Base-by-base conservation (phyloP, 1,140 invertebrate species). In the Chrysoperla carnea region DNA sequence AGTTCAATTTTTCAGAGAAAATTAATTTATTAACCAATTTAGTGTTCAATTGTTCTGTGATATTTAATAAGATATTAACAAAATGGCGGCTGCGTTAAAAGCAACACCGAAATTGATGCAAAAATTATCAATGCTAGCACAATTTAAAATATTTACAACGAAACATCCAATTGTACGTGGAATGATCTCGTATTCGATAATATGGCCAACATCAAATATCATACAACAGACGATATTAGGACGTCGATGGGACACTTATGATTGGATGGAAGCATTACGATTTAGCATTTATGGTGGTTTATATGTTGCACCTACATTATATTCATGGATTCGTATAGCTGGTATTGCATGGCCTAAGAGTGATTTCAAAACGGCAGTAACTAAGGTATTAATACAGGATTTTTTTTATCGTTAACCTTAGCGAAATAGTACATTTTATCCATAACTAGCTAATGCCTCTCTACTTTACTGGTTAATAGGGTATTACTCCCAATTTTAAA, bases 121-220 rank as follows among this genome's bases (percentile, higher is more conserved):
- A 23, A 23, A 23, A 23, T 23, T 23, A 23, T 23, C 17, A 23
- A 23, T 23, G 17, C 17, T 23, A 23, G 17, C 17, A 23, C 17
- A 23, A 23, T 23, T 23, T 23, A 23, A 23, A 23, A 23, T 23
- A 23, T 23, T 61, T 43, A 53, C 53, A 8, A 57, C 48, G 27
- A 48, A 59, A 50, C 60, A 70, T 45, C 69, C 76, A 8, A 56
- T 83, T 6, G 58, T 70, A 6, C 55, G 73, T 37, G 83, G 83
- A 5, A 81, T 83, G 70, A 59, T 74, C 1, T 77, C 78, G 0
- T 87, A 87, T 50, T 68, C 73, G 0, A 50, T 79, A 0, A 74
- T 81, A 41, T 84, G 78, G 78, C 79, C 81, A 1, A 56, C 66
- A 0, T 75, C 72, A 36, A 73, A 73, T 56, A 43, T 81, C 2